Evolutionary conservation across 2,888 invertebrate genomes (phyloP).

Genomic region (Timema podura): DNA sequence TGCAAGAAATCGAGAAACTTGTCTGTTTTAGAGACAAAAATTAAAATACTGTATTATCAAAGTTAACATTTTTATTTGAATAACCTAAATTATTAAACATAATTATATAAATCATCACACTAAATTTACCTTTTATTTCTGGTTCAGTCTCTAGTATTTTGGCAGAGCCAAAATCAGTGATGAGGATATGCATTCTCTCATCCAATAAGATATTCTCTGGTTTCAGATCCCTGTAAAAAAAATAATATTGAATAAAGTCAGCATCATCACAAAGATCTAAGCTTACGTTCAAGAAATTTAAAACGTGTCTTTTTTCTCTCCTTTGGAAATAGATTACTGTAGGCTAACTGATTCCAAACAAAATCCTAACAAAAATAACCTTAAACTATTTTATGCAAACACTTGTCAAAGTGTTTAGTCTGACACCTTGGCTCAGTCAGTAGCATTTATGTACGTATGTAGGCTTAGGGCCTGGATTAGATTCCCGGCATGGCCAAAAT

Average conservation of each 20-base stretch:
- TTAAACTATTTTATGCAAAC: background rate
- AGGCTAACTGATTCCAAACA: background rate
- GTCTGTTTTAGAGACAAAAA: too few relatives aligned
- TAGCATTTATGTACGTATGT: background rate
- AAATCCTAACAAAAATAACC: background rate
- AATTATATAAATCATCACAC: too few relatives aligned
- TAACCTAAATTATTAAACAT: too few relatives aligned
- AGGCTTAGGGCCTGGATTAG: too few relatives aligned
- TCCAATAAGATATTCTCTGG: constrained; percentile 96
- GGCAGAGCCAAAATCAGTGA: constrained; percentile 97
- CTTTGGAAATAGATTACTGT: background rate
- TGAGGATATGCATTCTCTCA: constrained; percentile 92
- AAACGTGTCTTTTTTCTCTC: background rate
- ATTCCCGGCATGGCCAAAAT: too few relatives aligned
- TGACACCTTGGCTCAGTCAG: too few relatives aligned
- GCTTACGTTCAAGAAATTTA: too few relatives aligned
- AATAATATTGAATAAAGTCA: constrained; percentile 15
- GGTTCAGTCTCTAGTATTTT: constrained; percentile 60
- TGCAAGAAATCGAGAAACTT: too few relatives aligned
- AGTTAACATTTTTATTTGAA: too few relatives aligned
- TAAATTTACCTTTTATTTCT: constrained; percentile 23
- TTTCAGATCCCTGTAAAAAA: constrained; percentile 67
- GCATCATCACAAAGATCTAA: background rate
- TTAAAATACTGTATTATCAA: too few relatives aligned
- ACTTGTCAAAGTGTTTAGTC: background rate